Base-by-base conservation (phyloP, 1,140 invertebrate genomes). In the Delia radicum region DNA sequence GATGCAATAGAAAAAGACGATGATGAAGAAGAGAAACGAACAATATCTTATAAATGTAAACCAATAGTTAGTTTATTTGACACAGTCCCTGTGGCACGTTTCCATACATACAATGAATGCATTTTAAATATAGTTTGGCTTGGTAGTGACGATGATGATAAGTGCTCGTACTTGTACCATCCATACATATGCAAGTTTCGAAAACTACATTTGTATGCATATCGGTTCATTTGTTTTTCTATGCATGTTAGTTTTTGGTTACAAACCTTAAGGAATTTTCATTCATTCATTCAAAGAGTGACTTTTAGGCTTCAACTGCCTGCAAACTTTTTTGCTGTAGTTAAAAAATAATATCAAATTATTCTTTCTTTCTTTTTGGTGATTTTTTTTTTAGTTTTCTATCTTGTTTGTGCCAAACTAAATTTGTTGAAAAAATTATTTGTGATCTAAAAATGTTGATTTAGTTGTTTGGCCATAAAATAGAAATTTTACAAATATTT, bases 71-170 rank as follows among this genome's bases (percentile, higher is more conserved):
- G 63, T 67, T 67, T 67, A 31, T 67, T 67, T 67, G 28, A 67
- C 63, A 67, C 63, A 67, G 63, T 67, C 63, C 63, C 63, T 67
- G 63, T 67, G 63, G 63, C 63, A 67, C 63, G 63, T 67, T 67
- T 67, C n/a, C 18, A 55, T 55, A 18, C n/a, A 55, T 55, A 55
- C 48, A 21, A 55, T 55, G 48, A 55, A 55, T 55, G 48, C 48
- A 55, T 55, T 55, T 55, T 55, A 55, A 55, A 55, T 21, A 42
- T 42, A n/a, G n/a, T n/a, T n/a, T n/a, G n/a, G 48, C 18, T 42
- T 55, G 48, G 24, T 55, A 21, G 21, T 18, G 48, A 55, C 15
- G 46, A 55, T 55, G 12, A 55, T 55, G 12, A 55, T 55, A 21
- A 55, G 46, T 55, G n/a, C n/a, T n/a, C n/a, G n/a, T n/a, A n/a